Conservation (phyloP, 2,113 vertebrate genomes). For the Oxyruncus cristatus region DNA sequence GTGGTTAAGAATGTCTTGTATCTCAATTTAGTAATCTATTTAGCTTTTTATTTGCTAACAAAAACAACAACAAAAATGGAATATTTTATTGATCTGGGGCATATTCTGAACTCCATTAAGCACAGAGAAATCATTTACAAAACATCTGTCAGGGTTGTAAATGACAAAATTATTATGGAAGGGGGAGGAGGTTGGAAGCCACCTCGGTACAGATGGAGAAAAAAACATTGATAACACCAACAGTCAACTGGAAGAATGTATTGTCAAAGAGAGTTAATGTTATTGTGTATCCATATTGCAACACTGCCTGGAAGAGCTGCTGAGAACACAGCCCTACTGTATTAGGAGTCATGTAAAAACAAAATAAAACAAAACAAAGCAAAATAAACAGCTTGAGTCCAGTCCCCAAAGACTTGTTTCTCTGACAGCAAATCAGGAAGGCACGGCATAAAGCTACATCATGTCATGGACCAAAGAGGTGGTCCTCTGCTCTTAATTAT, state of each 20-base stretch:
- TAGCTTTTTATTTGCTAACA: neutral
- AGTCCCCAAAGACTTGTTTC: neutral
- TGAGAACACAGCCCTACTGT: neutral
- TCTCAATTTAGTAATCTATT: neutral
- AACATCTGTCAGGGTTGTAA: neutral
- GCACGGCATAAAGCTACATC: neutral
- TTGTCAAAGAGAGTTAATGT: neutral
- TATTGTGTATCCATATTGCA: neutral
- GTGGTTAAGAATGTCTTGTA: neutral
- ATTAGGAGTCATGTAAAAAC: neutral
- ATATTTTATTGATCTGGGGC: neutral
- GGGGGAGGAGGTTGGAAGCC: neutral
- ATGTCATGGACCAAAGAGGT: neutral
- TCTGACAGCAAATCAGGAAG: neutral
- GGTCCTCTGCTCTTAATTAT: neutral
- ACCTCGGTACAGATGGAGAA: neutral
- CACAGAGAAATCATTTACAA: neutral
- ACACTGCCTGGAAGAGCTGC: neutral
- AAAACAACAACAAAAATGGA: neutral
- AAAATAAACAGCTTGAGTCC: neutral
- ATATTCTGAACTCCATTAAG: neutral
- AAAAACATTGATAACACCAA: neutral
- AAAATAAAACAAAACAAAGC: neutral
- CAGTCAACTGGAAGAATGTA: neutral
- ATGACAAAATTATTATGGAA: neutral